Evolutionary conservation across 2,888 invertebrate genomes (phyloP).

Genomic region (Boloria euphrosyne): DNA sequence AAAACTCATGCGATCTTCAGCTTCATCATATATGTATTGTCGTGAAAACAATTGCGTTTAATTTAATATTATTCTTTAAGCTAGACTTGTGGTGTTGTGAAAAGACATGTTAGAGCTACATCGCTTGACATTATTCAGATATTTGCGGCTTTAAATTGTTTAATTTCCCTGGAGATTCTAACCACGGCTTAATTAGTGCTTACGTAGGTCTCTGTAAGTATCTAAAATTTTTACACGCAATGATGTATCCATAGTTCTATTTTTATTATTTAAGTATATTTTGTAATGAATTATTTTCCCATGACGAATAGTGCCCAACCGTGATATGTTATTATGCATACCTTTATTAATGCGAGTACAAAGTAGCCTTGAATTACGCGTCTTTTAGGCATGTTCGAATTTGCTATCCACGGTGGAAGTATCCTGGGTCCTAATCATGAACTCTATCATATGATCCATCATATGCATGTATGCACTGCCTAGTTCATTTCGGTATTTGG

Average conservation of each 20-base stretch:
- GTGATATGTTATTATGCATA: constrained; percentile 2
- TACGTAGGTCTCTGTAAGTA: constrained; percentile 31
- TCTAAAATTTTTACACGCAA: constrained; percentile 3
- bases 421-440: constrained; percentile 7
- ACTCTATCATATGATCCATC: constrained; percentile 7
- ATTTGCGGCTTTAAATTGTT: constrained; percentile 20
- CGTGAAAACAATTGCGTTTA: no score
- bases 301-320: constrained; percentile 10
- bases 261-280: background rate
- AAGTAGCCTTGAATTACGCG: background rate
- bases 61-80: no score
- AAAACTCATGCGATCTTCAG: constrained; percentile 30
- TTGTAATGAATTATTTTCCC: constrained; percentile 4
- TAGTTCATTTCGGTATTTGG: constrained; percentile 27
- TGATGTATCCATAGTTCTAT: background rate
- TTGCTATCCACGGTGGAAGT: constrained; percentile 22
- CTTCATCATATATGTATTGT: constrained; percentile 2
- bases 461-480: constrained; percentile 32
- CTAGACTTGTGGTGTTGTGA: no score
- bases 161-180: constrained; percentile 27
- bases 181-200: constrained; percentile 23
- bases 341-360: constrained; percentile 2
- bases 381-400: no score
- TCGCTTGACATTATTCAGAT: background rate
- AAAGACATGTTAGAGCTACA: no score